Evolutionary conservation across 2,797 vertebrate genomes (phyloP), one percentile per base, ranked within the genome.

Genomic region (Parauchenoglanis punctatus): DNA sequence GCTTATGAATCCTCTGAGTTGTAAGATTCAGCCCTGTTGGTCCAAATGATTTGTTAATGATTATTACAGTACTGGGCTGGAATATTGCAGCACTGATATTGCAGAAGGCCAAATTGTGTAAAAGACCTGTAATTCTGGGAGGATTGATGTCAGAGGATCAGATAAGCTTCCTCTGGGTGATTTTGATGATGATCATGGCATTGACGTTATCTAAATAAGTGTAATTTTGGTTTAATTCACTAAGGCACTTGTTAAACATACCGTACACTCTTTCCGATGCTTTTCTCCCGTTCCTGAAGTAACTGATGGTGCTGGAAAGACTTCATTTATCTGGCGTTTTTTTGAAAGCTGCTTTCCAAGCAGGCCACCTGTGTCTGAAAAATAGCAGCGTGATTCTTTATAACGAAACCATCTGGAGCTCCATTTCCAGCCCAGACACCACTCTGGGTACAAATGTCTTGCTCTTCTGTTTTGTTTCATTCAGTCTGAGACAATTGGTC

Each of bases 391-490:
- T 20, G 18, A 52, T 58, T 52, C 25, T 75, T 85, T 70, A 40
- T 80, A 67, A 65, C 23, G 70, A 81, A 87, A 80, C 83, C 88
- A 87, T 80, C 61, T 86, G 86, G 84, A 58, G 75, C 44, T 83
- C 35, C 54, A 31, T 23, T 83, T 75, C 31, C 61, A 85, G 83
- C 49, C 84, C 88, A 82, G 80, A 73, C 61, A n/a, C 70, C 20
- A 85, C 44, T 85, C 84, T 0, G 46, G 63, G 63, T 77, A 87
- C 31, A 78, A 77, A 63, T 68, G 72, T 54, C 80, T 77, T 2
- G 49, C 25, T 65, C 58, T 49, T 5, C 61, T 25, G 46, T 15
- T 67, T 82, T 67, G 61, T 82, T 52, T 67, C 44, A 20, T 28
- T 28, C 40, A 17, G 25, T 11, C 40, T 8, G 13, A 67, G 44